Conservation (phyloP, 2,888 invertebrate genomes). For the Drosophila paranaensis region DNA sequence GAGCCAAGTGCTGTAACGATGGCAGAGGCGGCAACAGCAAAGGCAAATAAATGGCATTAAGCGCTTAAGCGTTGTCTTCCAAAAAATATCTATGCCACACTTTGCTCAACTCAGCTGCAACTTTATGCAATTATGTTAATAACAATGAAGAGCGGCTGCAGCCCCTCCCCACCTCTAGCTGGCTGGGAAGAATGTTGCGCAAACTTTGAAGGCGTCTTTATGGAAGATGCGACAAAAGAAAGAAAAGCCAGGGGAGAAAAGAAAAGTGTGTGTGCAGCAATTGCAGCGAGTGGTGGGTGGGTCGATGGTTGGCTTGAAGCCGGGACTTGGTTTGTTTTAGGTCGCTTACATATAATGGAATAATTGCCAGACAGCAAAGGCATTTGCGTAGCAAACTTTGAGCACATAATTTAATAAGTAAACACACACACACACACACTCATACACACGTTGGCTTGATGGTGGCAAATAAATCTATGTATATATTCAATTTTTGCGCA, state of each 20-base stretch:
- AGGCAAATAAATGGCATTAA: constrained; percentile 54
- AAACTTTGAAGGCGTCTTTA: constrained; percentile 51
- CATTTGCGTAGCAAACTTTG: constrained; percentile 40
- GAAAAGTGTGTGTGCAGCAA: constrained; percentile 38
- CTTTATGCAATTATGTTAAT: constrained; percentile 80
- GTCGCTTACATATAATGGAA: constrained; percentile 69
- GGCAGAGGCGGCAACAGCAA: constrained; percentile 1
- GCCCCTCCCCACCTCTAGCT: background rate
- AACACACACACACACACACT: constrained; percentile 38
- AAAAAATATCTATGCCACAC: constrained; percentile 63
- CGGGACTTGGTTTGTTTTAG: constrained; percentile 36
- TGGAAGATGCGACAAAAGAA: constrained; percentile 26
- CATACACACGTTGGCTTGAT: constrained; percentile 20
- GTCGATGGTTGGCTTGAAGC: background rate
- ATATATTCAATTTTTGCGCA: constrained; percentile 41
- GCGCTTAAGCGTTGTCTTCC: constrained; percentile 55
- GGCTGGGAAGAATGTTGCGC: constrained; percentile 30
- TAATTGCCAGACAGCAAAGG: constrained; percentile 64
- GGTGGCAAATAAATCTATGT: background rate
- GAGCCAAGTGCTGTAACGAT: background rate
- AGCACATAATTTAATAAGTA: constrained; percentile 76
- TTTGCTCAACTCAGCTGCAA: constrained; percentile 60
- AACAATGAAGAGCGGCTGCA: constrained; percentile 60
- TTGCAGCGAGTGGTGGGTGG: background rate
- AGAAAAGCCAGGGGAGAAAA: constrained; percentile 6